Conservation (phyloP, 1,140 invertebrate genomes). For the Eufriesea mexicana region DNA sequence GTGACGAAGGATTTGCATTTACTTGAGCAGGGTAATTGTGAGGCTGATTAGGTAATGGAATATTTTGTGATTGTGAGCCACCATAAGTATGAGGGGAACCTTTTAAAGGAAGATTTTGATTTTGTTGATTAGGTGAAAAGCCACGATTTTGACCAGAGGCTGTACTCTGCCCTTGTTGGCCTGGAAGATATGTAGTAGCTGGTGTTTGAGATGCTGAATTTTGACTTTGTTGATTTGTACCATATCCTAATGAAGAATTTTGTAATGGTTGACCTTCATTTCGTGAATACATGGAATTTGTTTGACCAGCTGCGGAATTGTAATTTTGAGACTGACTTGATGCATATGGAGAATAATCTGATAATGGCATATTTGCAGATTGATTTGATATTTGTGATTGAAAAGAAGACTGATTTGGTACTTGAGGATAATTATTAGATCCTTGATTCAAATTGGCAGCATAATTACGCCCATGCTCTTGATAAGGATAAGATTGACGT, state of each 20-base stretch:
- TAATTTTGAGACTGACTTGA: constrained; percentile 74
- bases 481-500: constrained; percentile 73
- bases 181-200: constrained; percentile 58
- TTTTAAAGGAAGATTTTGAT: constrained; percentile 63
- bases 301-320: constrained; percentile 51
- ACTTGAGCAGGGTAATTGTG: constrained; percentile 64
- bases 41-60: constrained; percentile 55
- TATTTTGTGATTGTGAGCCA: constrained; percentile 56
- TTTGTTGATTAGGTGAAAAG: constrained; percentile 69
- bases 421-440: constrained; percentile 72
- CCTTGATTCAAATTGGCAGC: constrained; percentile 71
- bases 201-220: constrained; percentile 57
- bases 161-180: constrained; percentile 56
- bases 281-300: constrained; percentile 63
- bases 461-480: constrained; percentile 74
- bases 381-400: constrained; percentile 70
- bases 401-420: constrained; percentile 67
- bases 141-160: constrained; percentile 53
- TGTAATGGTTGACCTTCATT: constrained; percentile 69
- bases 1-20: constrained; percentile 49
- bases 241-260: constrained; percentile 67
- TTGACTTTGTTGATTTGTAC: constrained; percentile 59
- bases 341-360: constrained; percentile 74
- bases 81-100: constrained; percentile 65
- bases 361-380: constrained; percentile 66